These are phyloP conservation scores for Tinamus major DNA, from an alignment of 2,797 vertebrate genomes.

Conservation along the genomic window DNA sequence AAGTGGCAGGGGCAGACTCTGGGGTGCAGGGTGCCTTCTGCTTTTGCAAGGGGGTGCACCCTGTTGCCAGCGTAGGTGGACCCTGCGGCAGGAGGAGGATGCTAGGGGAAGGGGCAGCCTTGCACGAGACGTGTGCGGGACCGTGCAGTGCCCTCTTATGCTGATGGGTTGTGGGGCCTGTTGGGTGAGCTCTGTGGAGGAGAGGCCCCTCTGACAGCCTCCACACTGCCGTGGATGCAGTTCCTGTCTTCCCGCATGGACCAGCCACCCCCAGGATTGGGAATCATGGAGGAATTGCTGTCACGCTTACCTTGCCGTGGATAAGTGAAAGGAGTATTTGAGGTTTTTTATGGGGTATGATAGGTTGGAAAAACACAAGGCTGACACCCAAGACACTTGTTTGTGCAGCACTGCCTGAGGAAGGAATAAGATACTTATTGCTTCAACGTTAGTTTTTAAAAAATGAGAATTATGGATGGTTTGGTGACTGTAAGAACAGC, in stretches of 20 bases:
- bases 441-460: background rate
- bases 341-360: background rate
- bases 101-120: background rate
- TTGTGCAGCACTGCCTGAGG: background rate
- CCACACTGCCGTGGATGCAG: background rate
- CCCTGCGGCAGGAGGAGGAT: fast-evolving
- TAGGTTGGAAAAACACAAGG: background rate
- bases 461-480: background rate
- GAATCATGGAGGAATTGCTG: background rate
- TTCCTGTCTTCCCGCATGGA: background rate
- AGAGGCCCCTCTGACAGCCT: background rate
- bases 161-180: background rate
- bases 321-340: background rate
- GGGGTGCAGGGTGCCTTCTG: background rate
- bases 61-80: background rate
- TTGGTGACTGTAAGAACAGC: background rate
- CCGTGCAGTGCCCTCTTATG: fast-evolving
- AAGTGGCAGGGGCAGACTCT: conserved; percentile 52
- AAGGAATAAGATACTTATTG: background rate
- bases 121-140: background rate
- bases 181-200: background rate
- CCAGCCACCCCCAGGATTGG: background rate
- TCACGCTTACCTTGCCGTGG: background rate
- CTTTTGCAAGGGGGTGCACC: background rate
- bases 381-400: background rate